Base-by-base conservation (phyloP, 1,140 invertebrate species). In the Neomicropteryx cornuta region DNA sequence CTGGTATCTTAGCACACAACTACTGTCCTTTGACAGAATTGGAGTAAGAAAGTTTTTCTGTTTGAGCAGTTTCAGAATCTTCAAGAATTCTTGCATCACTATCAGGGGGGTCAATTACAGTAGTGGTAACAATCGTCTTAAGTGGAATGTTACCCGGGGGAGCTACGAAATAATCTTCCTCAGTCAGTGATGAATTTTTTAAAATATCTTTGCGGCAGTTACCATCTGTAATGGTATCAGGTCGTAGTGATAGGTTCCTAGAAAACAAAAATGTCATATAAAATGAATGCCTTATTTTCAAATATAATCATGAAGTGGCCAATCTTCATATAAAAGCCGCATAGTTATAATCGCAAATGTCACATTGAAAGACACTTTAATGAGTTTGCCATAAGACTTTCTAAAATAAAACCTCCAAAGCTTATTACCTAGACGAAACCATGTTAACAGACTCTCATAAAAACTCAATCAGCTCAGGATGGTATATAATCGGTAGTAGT, bases 141-240 rank as follows among this genome's bases (percentile, higher is more conserved):
- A 81, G 56, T 2, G 79, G 77, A 49, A 80, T 79, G 60, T 85
- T 87, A 51, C 83, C 83, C 14, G 79, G 77, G 17, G 90, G 90
- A 17, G 87, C 84, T 10, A 92, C 77, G 72, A 89, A 92, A 59
- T 89, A 94, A 43, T 89, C 83, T 60, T 93, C 90, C 52, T 88
- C 82, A 16, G 69, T 72, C 33, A 83, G 30, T 30, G 58, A 46
- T 5, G 88, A 83, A 72, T 89, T 89, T 32, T 57, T 65, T 23
- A 93, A 50, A 43, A 93, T 70, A 41, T 79, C 70, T 8, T 72
- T 55, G 33, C 73, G 65, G 50, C 68, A 73, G 51, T 77, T 72
- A 8, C 78, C 79, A 51, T 83, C 76, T 2, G 68, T 77, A 14
- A 84, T 71, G 44, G 58, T 48, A 60, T 94, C 90, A 38, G 77